Evolutionary conservation across 2,888 invertebrate genomes (phyloP), one percentile per base, ranked within the genome.

Genomic region (Diadromus collaris): DNA sequence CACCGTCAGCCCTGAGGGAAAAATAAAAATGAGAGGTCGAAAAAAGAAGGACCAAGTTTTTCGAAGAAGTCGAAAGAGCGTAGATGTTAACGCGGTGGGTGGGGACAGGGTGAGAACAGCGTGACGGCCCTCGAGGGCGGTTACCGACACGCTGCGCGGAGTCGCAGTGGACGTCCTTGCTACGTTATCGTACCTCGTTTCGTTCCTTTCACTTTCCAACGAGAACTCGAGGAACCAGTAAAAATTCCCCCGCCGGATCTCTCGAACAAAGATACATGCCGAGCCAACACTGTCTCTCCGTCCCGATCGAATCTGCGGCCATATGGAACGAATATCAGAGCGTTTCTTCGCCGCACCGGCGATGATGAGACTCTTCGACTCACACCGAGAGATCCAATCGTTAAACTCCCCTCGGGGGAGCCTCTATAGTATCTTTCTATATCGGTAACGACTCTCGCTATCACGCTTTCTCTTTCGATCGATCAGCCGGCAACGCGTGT

Each of bases 161-260:
- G 84, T 85, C 84, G 84, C 88, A 89, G 87, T 89, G 88, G 90
- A 90, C 90, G 90, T 90, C 90, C 90, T 90, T 90, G 90, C 90
- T 88, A 89, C 87, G 88, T 90, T 90, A 90, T 90, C 90, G 44
- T 63, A 54, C 85, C 84, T 83, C 85, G 86, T 78, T 77, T 79
- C 87, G 86, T 88, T 87, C 87, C 90, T 90, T 90, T 90, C 90
- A 90, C 90, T 90, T 90, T 90, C 89, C 70, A 77, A 67, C 56
- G 85, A 85, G 81, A n/a, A 85, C 85, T 87, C 84, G 86, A 89
- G 89, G 89, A 89, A 87, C 86, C 87, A 78, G 81, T 81, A 80
- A 82, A 81, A 83, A 76, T 44, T 68, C 63, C 69, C 54, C 73
- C 71, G 21, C 69, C 61, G 38, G 46, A 44, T 68, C 61, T 44